phyloP scores from a whole-genome alignment of 2,888 invertebrate genomes.

The Polietes domitor region DNA sequence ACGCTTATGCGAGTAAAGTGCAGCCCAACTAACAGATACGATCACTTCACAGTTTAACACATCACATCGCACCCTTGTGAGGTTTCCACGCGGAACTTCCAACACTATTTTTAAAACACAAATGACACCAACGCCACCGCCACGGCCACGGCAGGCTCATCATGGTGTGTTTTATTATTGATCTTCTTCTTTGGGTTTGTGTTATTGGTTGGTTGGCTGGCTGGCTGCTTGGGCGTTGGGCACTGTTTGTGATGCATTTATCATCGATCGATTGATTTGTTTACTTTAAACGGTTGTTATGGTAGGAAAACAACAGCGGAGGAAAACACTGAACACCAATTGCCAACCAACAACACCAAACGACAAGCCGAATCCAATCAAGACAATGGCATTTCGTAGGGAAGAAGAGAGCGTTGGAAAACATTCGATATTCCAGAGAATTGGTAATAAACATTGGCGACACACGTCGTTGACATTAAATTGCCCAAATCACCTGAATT shows the following conservation, averaged over 20 bases:
- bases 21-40: constrained; percentile 59
- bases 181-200: constrained; percentile 39
- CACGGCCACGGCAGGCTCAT: not conserved
- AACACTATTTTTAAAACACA: constrained; percentile 58
- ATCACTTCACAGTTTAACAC: constrained; percentile 65
- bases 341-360: no score
- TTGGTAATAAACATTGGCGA: constrained; percentile 71
- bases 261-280: constrained; percentile 57
- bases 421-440: constrained; percentile 31
- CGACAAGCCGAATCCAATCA: no score
- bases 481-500: constrained; percentile 78
- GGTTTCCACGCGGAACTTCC: not conserved
- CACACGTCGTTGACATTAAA: constrained; percentile 80
- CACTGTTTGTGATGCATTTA: constrained; percentile 44
- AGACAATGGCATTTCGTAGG: no score
- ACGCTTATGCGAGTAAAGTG: constrained; percentile 59
- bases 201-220: constrained; percentile 25
- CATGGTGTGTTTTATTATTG: constrained; percentile 47
- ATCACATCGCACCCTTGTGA: constrained; percentile 65
- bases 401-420: no score
- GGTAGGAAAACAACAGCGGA: constrained; percentile 18
- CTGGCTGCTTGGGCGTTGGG: no score
- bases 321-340: no score
- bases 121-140: not conserved
- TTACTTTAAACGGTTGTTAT: constrained; percentile 64